These are phyloP conservation scores for Cheilosia impressa DNA, from an alignment of 2,888 invertebrate species.

Conservation along the genomic window DNA sequence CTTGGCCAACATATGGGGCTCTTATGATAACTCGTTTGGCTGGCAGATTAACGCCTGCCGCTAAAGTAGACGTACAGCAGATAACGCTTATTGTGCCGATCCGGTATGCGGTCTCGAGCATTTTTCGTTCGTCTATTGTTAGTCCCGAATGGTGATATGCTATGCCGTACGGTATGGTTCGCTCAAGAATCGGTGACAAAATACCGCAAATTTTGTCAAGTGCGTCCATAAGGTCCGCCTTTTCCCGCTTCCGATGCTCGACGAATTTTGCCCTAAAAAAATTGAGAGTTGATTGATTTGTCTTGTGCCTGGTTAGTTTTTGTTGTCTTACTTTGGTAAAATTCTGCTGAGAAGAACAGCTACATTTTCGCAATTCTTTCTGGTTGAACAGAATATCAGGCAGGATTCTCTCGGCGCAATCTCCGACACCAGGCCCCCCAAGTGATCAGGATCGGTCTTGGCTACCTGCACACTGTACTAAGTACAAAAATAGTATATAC, in stretches of 20 bases:
- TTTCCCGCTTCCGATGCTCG: conserved; percentile 86
- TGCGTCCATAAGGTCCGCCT: conserved; percentile 86
- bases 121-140: conserved; percentile 92
- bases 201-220: conserved; percentile 87
- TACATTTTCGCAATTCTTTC: conserved; percentile 96
- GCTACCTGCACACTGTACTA: conserved; percentile 87
- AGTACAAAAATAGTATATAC: conserved; percentile 57
- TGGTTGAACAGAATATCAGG: conserved; percentile 96
- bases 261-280: conserved; percentile 84
- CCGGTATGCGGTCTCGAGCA: conserved; percentile 93
- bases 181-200: conserved; percentile 87
- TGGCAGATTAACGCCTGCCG: conserved; percentile 98
- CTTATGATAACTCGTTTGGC: conserved; percentile 95
- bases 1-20: conserved; percentile 91
- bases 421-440: conserved; percentile 92
- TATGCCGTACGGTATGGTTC: conserved; percentile 91
- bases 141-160: conserved; percentile 98
- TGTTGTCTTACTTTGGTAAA: conserved; percentile 80
- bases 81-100: conserved; percentile 93
- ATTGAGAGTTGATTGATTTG: conserved; percentile 2
- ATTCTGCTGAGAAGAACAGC: conserved; percentile 90
- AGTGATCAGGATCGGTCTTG: conserved; percentile 90
- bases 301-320: background rate
- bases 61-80: conserved; percentile 97
- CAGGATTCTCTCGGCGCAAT: conserved; percentile 91